These are phyloP conservation scores for Drosophila micromelanica DNA, from an alignment of 1,140 invertebrate genomes.

Conservation along the genomic window DNA sequence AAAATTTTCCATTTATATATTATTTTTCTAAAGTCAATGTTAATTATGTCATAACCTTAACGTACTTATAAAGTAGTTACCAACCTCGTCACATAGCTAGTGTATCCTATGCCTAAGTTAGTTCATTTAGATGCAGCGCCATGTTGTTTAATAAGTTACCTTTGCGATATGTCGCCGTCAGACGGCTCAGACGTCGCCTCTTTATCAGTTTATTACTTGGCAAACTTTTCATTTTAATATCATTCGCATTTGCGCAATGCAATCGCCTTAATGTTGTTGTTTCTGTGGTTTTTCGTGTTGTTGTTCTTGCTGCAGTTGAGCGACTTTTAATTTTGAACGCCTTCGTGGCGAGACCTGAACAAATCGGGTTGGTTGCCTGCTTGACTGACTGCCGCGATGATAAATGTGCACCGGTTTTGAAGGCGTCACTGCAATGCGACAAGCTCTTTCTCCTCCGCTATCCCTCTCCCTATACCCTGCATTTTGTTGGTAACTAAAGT, in stretches of 20 bases:
- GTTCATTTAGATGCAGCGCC: conserved; percentile 55
- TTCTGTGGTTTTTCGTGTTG: background rate
- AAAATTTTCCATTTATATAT: no score
- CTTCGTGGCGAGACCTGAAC: conserved; percentile 65
- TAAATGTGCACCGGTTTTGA: conserved; percentile 71
- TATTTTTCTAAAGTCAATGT: no score
- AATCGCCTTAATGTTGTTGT: conserved; percentile 43
- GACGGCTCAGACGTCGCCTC: conserved; percentile 74
- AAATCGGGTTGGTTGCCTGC: conserved; percentile 59
- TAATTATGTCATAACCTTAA: no score
- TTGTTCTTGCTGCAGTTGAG: conserved; percentile 54
- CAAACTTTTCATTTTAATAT: conserved; percentile 83
- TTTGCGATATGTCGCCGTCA: conserved; percentile 78
- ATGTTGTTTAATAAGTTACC: conserved; percentile 81
- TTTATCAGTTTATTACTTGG: conserved; percentile 84
- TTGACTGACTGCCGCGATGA: conserved; percentile 60
- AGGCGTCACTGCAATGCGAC: conserved; percentile 31
- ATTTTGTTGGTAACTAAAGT: background rate
- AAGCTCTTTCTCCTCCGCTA: background rate
- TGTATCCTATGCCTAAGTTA: background rate
- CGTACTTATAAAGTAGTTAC: background rate
- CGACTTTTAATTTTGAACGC: conserved; percentile 82
- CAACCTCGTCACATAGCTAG: background rate
- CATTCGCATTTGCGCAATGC: conserved; percentile 81
- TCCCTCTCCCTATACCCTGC: background rate